A percentile compares a stretch with the other conserved stretches of the same genome.
These are phyloP conservation scores for Teleogryllus occipitalis DNA, from an alignment of 1,140 invertebrate species.

Conservation along the genomic window DNA sequence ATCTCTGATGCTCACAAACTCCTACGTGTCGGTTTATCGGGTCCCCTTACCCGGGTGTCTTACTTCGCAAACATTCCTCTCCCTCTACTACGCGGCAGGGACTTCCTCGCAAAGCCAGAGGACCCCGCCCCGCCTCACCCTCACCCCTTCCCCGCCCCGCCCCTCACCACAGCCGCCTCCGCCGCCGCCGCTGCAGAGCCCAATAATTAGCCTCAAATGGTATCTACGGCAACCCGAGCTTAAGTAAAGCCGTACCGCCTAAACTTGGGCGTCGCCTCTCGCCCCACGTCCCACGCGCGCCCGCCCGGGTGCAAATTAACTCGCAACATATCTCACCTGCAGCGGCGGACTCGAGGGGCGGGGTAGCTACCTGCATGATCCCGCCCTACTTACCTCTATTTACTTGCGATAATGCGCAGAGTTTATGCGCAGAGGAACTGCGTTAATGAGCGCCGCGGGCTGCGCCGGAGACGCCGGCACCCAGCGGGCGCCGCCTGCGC, in stretches of 20 bases:
- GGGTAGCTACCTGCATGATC: background rate
- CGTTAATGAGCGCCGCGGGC: background rate
- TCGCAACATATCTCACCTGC: conserved; percentile 3
- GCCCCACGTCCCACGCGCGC: no score
- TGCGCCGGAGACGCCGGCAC: no score
- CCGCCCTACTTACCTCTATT: background rate
- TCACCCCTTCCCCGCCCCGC: no score
- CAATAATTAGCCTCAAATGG: background rate
- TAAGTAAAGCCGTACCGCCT: background rate
- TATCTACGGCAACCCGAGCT: background rate
- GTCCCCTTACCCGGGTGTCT: no score
- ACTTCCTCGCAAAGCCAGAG: no score
- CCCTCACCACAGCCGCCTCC: no score
- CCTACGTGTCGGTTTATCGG: no score
- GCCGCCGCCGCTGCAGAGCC: background rate
- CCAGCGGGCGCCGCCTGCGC: no score
- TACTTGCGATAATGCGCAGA: background rate
- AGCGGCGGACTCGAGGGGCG: background rate
- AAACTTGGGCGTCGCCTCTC: background rate
- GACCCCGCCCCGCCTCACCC: no score
- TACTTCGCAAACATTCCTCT: no score
- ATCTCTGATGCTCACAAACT: no score
- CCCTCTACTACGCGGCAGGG: no score
- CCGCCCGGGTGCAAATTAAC: background rate
- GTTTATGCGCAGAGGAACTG: background rate